Conservation (phyloP, 2,888 invertebrate genomes). For the Rhopalosiphum nymphaeae region DNA sequence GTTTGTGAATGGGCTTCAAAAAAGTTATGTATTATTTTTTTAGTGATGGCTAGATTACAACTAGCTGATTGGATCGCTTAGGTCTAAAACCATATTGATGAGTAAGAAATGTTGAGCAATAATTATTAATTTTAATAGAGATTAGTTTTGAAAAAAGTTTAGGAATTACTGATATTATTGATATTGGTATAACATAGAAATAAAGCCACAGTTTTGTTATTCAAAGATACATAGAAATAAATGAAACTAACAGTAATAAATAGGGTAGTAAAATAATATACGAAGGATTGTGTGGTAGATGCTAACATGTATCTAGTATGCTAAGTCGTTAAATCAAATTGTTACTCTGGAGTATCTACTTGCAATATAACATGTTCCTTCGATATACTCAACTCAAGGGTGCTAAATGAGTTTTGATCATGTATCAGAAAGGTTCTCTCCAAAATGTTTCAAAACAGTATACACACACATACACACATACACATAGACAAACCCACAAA, state of each 20-base stretch:
- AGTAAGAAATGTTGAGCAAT: too few relatives aligned
- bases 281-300: neutral
- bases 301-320: neutral
- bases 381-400: neutral
- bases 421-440: neutral
- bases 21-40: too few relatives aligned
- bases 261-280: neutral
- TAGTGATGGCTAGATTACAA: too few relatives aligned
- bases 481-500: neutral
- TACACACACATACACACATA: neutral
- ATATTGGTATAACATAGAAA: too few relatives aligned
- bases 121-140: too few relatives aligned
- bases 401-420: neutral
- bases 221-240: neutral
- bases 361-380: neutral
- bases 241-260: neutral
- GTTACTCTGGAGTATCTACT: neutral
- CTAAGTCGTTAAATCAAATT: neutral
- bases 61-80: too few relatives aligned
- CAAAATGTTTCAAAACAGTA: neutral
- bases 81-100: too few relatives aligned
- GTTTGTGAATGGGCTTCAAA: too few relatives aligned
- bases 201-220: neutral
- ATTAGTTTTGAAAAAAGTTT: too few relatives aligned
- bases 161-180: too few relatives aligned